Percentiles rank a stretch among this genome's conserved stretches.
Conservation (phyloP, 2,113 vertebrate species). For the Rhynchomys soricoides region DNA sequence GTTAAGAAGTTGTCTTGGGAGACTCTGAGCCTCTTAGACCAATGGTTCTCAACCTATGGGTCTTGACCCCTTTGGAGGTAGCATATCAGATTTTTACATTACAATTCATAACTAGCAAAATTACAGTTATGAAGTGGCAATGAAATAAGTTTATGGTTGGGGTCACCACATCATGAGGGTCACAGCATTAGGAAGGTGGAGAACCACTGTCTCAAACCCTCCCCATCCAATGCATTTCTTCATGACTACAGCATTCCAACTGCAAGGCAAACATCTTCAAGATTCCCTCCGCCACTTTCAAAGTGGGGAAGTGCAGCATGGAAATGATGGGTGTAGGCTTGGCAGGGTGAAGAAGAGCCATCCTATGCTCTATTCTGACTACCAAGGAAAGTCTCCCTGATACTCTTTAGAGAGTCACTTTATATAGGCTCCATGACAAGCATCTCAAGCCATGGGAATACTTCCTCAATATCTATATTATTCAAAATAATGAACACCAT, state of each 20-base stretch:
- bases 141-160: not conserved
- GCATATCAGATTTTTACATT: not conserved
- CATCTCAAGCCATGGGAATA: not conserved
- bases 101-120: not conserved
- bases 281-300: constrained; percentile 28
- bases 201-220: not conserved
- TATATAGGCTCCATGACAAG: not conserved
- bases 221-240: not conserved
- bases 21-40: not conserved
- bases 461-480: constrained; percentile 26
- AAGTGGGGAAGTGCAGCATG: not conserved
- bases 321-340: rapidly evolving
- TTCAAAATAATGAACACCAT: constrained; percentile 13
- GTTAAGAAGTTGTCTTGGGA: not conserved
- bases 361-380: not conserved
- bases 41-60: not conserved
- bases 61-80: not conserved
- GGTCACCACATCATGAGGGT: not conserved
- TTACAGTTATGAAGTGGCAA: not conserved
- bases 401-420: not conserved
- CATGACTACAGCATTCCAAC: not conserved
- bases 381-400: not conserved
- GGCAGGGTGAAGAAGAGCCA: not conserved
- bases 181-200: not conserved
- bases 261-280: not conserved